phyloP scores from a whole-genome alignment of 2,888 invertebrate species.

The Leptinotarsa rubiginosa region DNA sequence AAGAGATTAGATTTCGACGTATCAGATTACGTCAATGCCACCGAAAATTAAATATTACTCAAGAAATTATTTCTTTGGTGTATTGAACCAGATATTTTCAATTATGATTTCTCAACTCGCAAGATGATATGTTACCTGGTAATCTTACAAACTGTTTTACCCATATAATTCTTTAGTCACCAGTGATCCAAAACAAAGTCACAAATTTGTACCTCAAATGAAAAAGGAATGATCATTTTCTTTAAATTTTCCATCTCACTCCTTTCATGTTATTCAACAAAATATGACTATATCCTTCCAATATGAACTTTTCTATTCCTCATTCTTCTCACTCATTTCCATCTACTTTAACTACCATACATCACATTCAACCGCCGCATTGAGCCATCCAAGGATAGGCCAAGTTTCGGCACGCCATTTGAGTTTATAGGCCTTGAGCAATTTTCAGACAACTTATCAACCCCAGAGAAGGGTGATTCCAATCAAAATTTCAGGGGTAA shows the following conservation, averaged over 20 bases:
- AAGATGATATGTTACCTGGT: too few species aligned
- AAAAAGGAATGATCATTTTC: too few species aligned
- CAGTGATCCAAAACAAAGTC: too few species aligned
- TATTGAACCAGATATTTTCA: too few species aligned
- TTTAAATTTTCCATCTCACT: background rate
- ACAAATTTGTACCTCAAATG: too few species aligned
- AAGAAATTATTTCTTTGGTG: too few species aligned
- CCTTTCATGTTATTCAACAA: background rate
- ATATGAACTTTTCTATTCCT: background rate
- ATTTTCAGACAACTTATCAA: slow-evolving; percentile 15
- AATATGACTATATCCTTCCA: background rate
- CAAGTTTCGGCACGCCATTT: slow-evolving; percentile 9
- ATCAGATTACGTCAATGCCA: too few species aligned
- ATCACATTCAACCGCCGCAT: background rate
- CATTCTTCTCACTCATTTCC: background rate
- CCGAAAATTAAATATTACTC: too few species aligned
- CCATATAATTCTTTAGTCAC: too few species aligned
- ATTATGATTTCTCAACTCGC: too few species aligned
- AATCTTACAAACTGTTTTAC: too few species aligned
- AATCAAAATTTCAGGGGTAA: slow-evolving; percentile 1
- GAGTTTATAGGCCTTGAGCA: slow-evolving; percentile 19
- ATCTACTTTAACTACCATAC: background rate
- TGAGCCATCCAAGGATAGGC: background rate
- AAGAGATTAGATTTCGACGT: too few species aligned
- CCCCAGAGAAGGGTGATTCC: background rate